Conservation (phyloP, 2,797 vertebrate genomes). For the Gymnothorax reevesii region DNA sequence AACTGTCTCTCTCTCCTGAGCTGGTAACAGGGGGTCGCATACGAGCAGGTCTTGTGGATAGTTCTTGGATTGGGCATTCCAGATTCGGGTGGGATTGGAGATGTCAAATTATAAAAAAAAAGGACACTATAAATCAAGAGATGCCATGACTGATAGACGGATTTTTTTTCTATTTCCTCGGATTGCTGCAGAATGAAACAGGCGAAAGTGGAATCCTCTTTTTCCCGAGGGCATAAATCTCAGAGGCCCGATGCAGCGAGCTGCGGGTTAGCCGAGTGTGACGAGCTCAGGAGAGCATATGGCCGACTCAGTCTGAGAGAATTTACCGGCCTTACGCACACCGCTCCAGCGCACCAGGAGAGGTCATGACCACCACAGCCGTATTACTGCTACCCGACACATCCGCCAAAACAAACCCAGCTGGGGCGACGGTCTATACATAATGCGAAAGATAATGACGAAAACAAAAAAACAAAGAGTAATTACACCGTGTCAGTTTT, state of each 20-base stretch:
- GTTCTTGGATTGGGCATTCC: too few species aligned
- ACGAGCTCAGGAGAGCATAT: slow-evolving; percentile 11
- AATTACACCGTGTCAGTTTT: neutral
- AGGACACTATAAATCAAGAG: too few species aligned
- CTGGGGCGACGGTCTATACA: neutral
- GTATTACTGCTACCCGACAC: neutral
- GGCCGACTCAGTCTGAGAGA: slow-evolving; percentile 15
- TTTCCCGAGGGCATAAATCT: neutral
- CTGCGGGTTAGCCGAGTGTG: neutral
- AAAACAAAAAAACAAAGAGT: neutral
- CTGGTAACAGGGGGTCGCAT: too few species aligned
- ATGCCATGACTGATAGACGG: too few species aligned
- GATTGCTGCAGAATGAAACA: neutral
- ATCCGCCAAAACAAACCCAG: neutral
- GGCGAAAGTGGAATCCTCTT: neutral
- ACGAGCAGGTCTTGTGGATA: too few species aligned
- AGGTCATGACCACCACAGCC: neutral
- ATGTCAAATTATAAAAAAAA: too few species aligned
- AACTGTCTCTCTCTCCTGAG: too few species aligned
- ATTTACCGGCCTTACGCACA: slow-evolving; percentile 21
- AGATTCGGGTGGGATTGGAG: too few species aligned
- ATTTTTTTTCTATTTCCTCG: neutral
- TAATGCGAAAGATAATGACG: neutral
- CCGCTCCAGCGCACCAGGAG: neutral
- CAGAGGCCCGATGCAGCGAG: neutral